These are phyloP conservation scores for Enteromius thamalakanensis DNA, from an alignment of 2,797 vertebrate species.

Conservation along the genomic window DNA sequence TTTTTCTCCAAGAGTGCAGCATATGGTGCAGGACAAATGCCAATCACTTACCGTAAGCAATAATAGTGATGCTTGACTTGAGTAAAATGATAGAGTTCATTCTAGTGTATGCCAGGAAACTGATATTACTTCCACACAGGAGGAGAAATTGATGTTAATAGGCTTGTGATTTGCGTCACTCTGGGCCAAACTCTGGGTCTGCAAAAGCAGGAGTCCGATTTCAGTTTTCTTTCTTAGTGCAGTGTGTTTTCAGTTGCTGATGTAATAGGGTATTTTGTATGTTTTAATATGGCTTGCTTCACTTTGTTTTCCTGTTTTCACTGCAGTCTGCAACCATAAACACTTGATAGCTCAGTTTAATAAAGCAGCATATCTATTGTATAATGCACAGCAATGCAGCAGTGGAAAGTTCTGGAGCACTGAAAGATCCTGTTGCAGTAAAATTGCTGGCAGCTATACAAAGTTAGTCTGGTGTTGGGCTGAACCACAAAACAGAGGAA, in stretches of 20 bases:
- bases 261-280: neutral
- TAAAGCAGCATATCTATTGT: slow-evolving; percentile 5
- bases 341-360: neutral
- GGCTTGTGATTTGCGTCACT: neutral
- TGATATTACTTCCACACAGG: neutral
- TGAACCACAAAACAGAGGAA: slow-evolving; percentile 22
- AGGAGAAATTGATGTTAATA: neutral
- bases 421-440: slow-evolving; percentile 1
- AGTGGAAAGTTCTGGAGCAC: slow-evolving; percentile 16
- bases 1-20: neutral
- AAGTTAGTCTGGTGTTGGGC: neutral
- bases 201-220: neutral
- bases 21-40: neutral
- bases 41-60: neutral
- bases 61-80: neutral
- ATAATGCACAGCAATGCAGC: neutral
- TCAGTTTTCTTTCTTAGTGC: neutral
- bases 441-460: slow-evolving; percentile 26
- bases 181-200: neutral
- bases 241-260: slow-evolving; percentile 12
- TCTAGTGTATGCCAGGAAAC: slow-evolving; percentile 4
- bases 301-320: neutral
- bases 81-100: neutral
- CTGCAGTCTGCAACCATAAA: neutral
- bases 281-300: neutral